Conservation (phyloP, 2,797 vertebrate species). For the Hozukius guyotensis region DNA sequence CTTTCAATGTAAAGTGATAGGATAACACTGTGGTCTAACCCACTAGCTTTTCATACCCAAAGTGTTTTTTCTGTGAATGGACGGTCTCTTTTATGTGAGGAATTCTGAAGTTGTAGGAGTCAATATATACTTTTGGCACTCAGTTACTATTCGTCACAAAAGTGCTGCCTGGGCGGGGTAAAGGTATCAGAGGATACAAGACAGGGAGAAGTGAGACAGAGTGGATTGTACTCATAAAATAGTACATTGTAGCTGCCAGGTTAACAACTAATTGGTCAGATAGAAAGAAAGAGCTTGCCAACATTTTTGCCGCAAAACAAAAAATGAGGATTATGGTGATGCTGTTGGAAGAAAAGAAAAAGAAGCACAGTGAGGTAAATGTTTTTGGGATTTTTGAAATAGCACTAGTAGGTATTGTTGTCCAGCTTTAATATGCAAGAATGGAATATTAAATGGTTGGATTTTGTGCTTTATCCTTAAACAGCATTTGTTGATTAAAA, state of each 20-base stretch:
- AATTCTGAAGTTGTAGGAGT: constrained; percentile 65
- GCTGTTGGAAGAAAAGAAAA: constrained; percentile 75
- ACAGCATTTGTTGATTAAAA: not conserved
- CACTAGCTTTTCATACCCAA: not conserved
- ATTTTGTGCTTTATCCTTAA: not conserved
- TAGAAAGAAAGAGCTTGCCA: not conserved
- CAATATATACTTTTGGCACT: constrained; percentile 79
- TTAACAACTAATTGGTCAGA: not conserved
- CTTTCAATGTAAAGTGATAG: not conserved
- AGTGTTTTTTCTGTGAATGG: constrained; percentile 35
- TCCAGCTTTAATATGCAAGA: not conserved
- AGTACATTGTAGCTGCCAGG: constrained; percentile 4
- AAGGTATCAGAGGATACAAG: constrained; percentile 40
- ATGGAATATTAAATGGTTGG: not conserved
- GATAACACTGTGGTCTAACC: not conserved
- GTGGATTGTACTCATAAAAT: constrained; percentile 35
- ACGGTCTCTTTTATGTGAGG: constrained; percentile 55
- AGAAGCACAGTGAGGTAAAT: constrained; percentile 75
- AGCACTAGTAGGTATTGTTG: not conserved
- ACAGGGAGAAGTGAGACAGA: constrained; percentile 38
- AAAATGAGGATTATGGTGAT: constrained; percentile 80
- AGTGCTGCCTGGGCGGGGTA: constrained; percentile 70
- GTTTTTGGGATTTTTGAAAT: constrained; percentile 9
- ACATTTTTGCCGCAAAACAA: constrained; percentile 9
- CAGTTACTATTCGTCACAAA: constrained; percentile 69